phyloP scores from a whole-genome alignment of 2,113 vertebrate genomes.

The Malurus cyaneus region DNA sequence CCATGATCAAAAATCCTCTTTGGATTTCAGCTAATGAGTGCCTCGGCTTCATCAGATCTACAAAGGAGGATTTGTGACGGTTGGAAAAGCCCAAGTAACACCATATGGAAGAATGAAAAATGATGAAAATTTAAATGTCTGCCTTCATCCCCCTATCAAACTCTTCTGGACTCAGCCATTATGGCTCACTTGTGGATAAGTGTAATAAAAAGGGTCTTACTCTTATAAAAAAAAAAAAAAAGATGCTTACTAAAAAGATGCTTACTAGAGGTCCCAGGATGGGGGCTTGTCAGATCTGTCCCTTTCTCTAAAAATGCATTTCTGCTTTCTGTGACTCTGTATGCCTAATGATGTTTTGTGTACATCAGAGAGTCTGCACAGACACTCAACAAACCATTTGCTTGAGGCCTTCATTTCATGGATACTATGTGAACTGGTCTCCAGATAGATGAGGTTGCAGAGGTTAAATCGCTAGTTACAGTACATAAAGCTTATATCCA shows the following conservation, averaged over 20 bases:
- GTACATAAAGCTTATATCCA: constrained; percentile 54
- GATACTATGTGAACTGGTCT: constrained; percentile 19
- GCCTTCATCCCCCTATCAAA: background rate
- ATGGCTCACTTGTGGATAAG: background rate
- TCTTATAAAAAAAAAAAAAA: background rate
- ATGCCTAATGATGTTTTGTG: background rate
- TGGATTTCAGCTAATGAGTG: background rate
- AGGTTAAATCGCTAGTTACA: constrained; percentile 55
- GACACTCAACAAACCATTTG: background rate
- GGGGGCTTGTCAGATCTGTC: background rate
- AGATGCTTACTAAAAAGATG: accelerated
- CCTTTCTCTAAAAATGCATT: background rate
- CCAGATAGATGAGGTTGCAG: constrained; percentile 16
- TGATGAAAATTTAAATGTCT: background rate
- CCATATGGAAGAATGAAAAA: background rate
- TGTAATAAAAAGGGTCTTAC: background rate
- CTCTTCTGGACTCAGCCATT: background rate
- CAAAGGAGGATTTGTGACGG: background rate
- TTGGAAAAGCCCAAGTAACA: background rate
- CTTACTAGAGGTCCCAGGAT: background rate
- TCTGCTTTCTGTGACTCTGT: background rate
- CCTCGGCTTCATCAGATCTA: background rate
- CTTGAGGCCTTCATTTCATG: constrained; percentile 38
- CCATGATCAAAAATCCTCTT: background rate
- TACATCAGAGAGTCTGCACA: background rate